Conservation (phyloP, 1,140 invertebrate species). For the Aphelinus certus region DNA sequence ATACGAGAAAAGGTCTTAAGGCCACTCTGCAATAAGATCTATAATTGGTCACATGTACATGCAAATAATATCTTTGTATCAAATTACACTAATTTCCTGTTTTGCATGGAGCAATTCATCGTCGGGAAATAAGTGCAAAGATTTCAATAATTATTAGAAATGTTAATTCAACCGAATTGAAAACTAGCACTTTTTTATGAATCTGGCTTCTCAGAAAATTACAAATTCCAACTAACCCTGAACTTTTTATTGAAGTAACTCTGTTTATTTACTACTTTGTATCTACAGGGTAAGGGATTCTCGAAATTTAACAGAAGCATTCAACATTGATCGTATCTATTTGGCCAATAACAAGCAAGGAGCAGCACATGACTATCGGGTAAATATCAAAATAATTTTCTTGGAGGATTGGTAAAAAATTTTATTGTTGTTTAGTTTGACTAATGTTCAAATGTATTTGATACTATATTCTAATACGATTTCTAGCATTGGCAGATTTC, state of each 20-base stretch:
- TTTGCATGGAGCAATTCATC: no score
- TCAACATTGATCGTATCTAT: conserved; percentile 94
- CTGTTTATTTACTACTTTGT: no score
- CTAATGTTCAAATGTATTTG: not conserved
- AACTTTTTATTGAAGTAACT: conserved; percentile 6
- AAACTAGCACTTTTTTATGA: not conserved
- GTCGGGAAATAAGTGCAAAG: no score
- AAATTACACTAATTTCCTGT: no score
- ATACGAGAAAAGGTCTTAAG: no score
- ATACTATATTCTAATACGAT: not conserved
- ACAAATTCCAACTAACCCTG: not conserved
- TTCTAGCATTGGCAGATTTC: conserved; percentile 94
- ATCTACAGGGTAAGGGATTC: conserved; percentile 80
- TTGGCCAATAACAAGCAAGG: conserved; percentile 75
- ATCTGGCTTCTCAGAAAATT: not conserved
- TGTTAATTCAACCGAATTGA: not conserved
- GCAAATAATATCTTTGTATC: no score
- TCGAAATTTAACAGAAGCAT: conserved; percentile 81
- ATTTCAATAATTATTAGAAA: no score
- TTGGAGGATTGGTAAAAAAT: not conserved
- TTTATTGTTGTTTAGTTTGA: conserved; percentile 6
- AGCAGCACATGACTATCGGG: conserved; percentile 84
- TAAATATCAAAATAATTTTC: conserved; percentile 52
- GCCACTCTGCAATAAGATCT: no score
- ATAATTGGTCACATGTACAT: no score